Percentiles rank a stretch among this genome's conserved stretches.
These are phyloP conservation scores for Flabesymbios commensalis DNA, from an alignment of 2,888 invertebrate genomes.

Conservation along the genomic window DNA sequence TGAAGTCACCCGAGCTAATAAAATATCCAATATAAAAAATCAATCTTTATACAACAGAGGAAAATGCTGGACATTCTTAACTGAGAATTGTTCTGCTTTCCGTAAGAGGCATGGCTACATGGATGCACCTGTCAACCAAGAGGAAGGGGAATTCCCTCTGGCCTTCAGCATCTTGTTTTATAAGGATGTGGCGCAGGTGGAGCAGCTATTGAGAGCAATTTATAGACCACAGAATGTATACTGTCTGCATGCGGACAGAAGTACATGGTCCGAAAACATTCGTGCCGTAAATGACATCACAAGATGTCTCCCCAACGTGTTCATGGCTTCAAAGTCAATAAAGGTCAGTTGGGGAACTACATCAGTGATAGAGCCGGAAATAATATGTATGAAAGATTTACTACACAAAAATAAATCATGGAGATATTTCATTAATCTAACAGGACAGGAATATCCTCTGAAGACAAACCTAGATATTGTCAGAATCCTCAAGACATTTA, in stretches of 20 bases:
- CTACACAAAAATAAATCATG: conserved; percentile 15
- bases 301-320: conserved; percentile 23
- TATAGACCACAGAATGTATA: conserved; percentile 33
- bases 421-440: conserved; percentile 49
- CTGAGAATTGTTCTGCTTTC: conserved; percentile 4
- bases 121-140: conserved; percentile 5
- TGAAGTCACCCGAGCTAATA: no score
- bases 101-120: conserved; percentile 5
- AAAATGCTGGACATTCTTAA: no score
- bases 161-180: conserved; percentile 29
- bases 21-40: no score
- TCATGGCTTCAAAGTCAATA: conserved; percentile 4
- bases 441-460: conserved; percentile 53
- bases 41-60: no score
- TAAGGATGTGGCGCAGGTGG: conserved; percentile 26
- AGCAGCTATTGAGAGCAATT: conserved; percentile 24
- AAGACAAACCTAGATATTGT: conserved; percentile 55
- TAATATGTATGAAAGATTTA: conserved; percentile 17
- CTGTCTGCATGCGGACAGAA: conserved; percentile 30
- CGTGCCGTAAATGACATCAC: conserved; percentile 8
- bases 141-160: conserved; percentile 26
- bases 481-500: conserved; percentile 44
- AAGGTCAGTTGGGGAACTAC: conserved; percentile 11
- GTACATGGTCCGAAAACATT: not conserved
- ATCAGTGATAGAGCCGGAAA: conserved; percentile 19